Evolutionary conservation across 1,140 invertebrate species (phyloP).

Genomic region (Dreissena polymorpha): DNA sequence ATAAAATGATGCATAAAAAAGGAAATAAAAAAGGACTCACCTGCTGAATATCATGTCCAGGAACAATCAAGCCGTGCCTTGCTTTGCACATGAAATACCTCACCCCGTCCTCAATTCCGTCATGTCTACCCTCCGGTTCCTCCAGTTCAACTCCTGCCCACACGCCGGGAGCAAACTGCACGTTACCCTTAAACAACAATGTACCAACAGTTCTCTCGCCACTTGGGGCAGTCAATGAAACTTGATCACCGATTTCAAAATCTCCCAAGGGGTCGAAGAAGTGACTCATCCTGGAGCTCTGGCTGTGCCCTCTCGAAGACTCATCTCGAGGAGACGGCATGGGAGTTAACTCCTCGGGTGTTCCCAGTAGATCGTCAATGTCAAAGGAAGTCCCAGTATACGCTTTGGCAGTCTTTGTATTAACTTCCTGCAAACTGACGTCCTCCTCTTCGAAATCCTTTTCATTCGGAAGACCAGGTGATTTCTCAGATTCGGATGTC

Average conservation of each 20-base stretch:
- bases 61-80: constrained; percentile 79
- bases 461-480: not conserved
- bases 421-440: constrained; percentile 25
- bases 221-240: constrained; percentile 88
- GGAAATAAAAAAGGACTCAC: not conserved
- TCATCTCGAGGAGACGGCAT: constrained; percentile 64
- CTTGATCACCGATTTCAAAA: constrained; percentile 89
- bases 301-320: constrained; percentile 10
- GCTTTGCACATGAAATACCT: constrained; percentile 78
- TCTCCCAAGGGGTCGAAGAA: constrained; percentile 66
- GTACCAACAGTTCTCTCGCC: constrained; percentile 88
- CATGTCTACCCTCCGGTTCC: constrained; percentile 79
- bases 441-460: constrained; percentile 17
- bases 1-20: no score
- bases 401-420: constrained; percentile 5
- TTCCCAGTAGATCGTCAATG: constrained; percentile 61
- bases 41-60: constrained; percentile 70
- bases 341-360: constrained; percentile 66
- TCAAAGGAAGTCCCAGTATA: constrained; percentile 44
- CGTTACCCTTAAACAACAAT: constrained; percentile 90
- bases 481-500: constrained; percentile 58
- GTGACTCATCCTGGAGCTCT: constrained; percentile 46
- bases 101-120: constrained; percentile 79
- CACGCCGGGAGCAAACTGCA: constrained; percentile 91
- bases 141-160: constrained; percentile 82